A percentile compares a stretch with the other conserved stretches of the same genome.
Evolutionary conservation across 1,140 invertebrate genomes (phyloP).

Genomic region (Trachymyrmex septentrionalis): DNA sequence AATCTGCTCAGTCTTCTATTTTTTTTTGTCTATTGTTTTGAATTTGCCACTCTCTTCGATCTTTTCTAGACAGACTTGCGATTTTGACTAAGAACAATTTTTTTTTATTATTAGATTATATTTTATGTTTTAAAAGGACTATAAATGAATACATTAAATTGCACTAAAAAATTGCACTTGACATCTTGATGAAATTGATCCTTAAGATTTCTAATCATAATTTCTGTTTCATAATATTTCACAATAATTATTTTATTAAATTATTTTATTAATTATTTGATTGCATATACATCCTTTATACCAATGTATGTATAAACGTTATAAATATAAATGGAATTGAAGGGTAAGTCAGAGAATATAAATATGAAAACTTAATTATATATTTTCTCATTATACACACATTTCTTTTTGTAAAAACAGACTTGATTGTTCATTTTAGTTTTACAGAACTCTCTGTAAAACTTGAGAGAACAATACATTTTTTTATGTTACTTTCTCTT

Average conservation of each 20-base stretch:
- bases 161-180: neutral
- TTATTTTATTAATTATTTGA: too few relatives aligned
- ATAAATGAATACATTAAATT: neutral
- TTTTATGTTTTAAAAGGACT: neutral
- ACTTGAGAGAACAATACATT: neutral
- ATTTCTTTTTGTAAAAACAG: neutral
- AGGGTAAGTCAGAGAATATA: neutral
- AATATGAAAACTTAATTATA: neutral
- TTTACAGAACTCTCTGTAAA: neutral
- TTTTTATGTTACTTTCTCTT: neutral
- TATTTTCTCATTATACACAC: neutral
- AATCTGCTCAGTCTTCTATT: neutral
- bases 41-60: neutral
- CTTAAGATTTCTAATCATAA: neutral
- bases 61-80: neutral
- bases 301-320: neutral
- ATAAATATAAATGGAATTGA: neutral
- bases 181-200: neutral
- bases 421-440: neutral
- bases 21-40: neutral
- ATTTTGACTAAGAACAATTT: neutral
- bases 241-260: neutral
- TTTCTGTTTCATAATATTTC: neutral
- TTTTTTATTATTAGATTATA: neutral
- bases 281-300: neutral